Evolutionary conservation across 1,140 invertebrate species (phyloP), one percentile per base, ranked within the genome.

Genomic region (Wasmannia auropunctata): DNA sequence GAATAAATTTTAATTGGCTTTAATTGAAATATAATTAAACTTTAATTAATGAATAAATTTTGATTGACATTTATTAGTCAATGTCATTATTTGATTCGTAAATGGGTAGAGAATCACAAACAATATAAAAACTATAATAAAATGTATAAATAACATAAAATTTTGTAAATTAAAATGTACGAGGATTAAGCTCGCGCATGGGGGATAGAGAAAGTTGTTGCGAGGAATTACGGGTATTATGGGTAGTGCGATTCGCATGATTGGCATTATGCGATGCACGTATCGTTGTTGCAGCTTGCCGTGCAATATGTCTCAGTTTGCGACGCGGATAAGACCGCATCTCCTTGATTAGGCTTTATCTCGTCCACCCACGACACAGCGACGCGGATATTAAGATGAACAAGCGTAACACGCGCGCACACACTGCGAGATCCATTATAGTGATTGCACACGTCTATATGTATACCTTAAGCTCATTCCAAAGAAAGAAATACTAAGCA

Each of bases 301-400:
- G 40, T 54, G 79, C 37, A 83, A 83, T 83, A 72, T 83, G 79
- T 83, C 79, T 83, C 79, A 72, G 65, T 83, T 83, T 83, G 79
- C 67, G 51, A 83, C 67, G 31, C 31, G 79, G 79, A 83, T 83
- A 83, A 83, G 79, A 54, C 79, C 67, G 79, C 79, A 74, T 72
- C 79, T 83, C 40, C 79, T 83, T 83, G 79, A 83, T 83, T 83
- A 83, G 67, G 79, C 79, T 83, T 83, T 83, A 83, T 83, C 69
- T 83, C 79, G 79, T 83, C 79, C 79, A 83, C 79, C 79, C 51
- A 83, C 79, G 67, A 6, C 67, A 1, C 40, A 51, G 49, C 51
- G 51, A 25, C 40, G 28, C 79, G 79, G 79, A 83, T 83, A 74
- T 83, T 83, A 83, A 83, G 79, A 83, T 72, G 79, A 83, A 83